Evolutionary conservation across 2,113 vertebrate genomes (phyloP).

Genomic region (Ochotona curzoniae): DNA sequence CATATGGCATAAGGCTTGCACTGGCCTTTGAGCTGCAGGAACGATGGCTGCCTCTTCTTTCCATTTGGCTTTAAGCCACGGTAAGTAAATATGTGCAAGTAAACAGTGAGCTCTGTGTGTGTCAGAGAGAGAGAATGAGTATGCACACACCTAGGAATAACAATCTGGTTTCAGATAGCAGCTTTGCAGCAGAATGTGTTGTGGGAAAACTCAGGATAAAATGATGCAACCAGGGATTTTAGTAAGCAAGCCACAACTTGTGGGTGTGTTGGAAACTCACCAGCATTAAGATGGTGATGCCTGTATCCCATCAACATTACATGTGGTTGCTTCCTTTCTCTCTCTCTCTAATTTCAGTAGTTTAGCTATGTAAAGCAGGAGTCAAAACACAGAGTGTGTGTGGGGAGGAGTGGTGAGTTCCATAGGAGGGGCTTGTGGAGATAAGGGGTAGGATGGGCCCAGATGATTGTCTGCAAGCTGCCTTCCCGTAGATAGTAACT

Average conservation of each 20-base stretch:
- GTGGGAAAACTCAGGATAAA: slow-evolving; percentile 12
- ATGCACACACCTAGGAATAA: neutral
- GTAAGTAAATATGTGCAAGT: slow-evolving; percentile 8
- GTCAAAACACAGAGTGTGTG: neutral
- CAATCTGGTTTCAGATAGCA: slow-evolving; percentile 6
- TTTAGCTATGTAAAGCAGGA: slow-evolving; percentile 35
- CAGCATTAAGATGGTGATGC: neutral
- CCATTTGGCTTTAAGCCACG: neutral
- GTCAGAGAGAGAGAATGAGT: neutral
- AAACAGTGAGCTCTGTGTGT: neutral
- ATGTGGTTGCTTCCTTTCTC: neutral
- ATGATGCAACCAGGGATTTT: neutral
- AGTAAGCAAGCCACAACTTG: neutral
- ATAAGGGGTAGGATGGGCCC: neutral
- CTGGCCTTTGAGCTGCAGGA: slow-evolving; percentile 51
- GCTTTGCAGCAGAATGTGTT: slow-evolving; percentile 22
- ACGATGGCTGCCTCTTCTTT: slow-evolving; percentile 30
- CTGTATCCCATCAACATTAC: neutral
- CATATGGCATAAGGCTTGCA: slow-evolving; percentile 21
- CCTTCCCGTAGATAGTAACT: neutral
- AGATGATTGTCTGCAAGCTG: neutral
- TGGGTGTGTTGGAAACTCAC: neutral
- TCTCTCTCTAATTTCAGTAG: neutral
- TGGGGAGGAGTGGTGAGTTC: neutral
- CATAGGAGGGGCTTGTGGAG: neutral